These are phyloP conservation scores for Ictalurus furcatus DNA, from an alignment of 2,113 vertebrate genomes.

Conservation along the genomic window DNA sequence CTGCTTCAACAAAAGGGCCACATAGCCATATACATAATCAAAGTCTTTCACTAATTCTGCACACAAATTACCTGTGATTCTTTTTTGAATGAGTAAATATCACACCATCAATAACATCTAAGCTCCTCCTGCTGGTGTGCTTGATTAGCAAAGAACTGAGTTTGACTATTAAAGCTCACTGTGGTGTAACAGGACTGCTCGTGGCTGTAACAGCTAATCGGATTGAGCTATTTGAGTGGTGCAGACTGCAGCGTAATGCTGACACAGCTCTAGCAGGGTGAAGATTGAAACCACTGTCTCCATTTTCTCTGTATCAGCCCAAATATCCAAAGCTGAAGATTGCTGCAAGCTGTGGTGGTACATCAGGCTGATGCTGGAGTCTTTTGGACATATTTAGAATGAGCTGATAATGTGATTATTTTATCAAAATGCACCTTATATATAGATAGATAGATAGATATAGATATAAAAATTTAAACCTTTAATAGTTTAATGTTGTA, in stretches of 20 bases:
- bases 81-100: background rate
- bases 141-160: background rate
- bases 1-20: background rate
- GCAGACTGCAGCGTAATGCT: conserved; percentile 27
- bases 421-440: background rate
- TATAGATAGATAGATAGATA: too few relatives aligned
- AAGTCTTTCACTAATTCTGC: background rate
- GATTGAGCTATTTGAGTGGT: conserved; percentile 14
- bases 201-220: background rate
- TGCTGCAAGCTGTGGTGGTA: background rate
- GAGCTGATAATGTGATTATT: background rate
- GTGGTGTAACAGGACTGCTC: background rate
- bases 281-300: background rate
- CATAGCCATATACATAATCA: background rate
- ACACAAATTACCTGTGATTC: background rate
- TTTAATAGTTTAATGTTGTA: background rate
- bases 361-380: background rate
- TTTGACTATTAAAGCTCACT: background rate
- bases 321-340: background rate
- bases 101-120: background rate
- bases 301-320: background rate
- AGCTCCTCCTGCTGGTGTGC: background rate
- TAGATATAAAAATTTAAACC: too few relatives aligned
- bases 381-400: background rate
- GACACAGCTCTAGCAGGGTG: conserved; percentile 5